Conservation (phyloP, 2,113 vertebrate species). For the Albula goreensis region DNA sequence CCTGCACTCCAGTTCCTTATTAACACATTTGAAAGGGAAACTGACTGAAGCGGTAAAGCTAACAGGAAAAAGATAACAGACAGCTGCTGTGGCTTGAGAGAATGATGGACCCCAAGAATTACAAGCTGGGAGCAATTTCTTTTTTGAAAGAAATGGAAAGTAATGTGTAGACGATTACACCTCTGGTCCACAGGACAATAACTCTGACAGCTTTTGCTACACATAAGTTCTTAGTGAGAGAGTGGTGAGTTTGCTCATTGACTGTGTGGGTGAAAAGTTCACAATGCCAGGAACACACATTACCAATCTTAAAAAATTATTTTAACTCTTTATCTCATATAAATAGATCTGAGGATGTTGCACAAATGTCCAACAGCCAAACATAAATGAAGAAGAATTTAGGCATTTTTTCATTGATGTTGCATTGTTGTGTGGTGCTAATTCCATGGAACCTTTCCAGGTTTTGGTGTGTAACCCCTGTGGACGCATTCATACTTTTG, state of each 20-base stretch:
- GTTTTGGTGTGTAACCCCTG: no score
- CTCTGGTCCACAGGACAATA: conserved; percentile 6
- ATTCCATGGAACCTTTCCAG: no score
- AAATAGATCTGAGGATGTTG: no score
- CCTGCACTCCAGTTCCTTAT: conserved; percentile 34
- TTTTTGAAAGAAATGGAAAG: background rate
- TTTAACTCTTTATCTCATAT: no score
- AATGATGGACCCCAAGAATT: background rate
- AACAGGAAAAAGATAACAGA: conserved; percentile 38
- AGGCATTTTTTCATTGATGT: no score
- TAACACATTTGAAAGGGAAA: conserved; percentile 45
- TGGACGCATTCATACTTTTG: no score
- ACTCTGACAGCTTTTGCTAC: conserved; percentile 20
- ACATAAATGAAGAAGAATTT: no score
- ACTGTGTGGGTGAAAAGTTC: background rate
- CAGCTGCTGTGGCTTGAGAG: conserved; percentile 23
- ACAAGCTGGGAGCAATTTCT: conserved; percentile 23
- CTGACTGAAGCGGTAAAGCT: conserved; percentile 40
- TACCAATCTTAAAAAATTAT: no score
- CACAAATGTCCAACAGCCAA: no score
- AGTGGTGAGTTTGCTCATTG: background rate
- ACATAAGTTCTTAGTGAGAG: background rate
- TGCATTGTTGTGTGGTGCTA: no score
- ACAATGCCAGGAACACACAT: background rate
- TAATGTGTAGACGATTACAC: conserved; percentile 20